Evolutionary conservation across 2,113 vertebrate genomes (phyloP).

Genomic region (Triplophysa rosa): DNA sequence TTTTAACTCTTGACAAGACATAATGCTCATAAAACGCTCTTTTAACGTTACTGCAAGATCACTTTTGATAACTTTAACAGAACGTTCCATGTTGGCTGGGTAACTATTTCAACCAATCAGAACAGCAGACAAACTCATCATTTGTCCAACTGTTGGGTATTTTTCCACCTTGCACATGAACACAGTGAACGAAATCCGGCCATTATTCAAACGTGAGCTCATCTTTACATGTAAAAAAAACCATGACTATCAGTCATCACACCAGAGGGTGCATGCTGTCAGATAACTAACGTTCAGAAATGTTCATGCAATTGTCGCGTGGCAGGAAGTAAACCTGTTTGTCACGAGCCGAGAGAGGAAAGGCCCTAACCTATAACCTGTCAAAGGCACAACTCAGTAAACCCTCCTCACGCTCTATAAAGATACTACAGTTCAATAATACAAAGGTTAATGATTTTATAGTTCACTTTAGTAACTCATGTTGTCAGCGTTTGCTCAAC

Average conservation of each 20-base stretch:
- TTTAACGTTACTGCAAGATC: no score
- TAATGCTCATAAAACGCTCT: no score
- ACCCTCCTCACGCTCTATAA: constrained; percentile 31
- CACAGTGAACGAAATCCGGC: neutral
- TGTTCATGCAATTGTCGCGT: neutral
- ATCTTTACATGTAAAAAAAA: neutral
- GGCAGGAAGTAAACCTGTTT: neutral
- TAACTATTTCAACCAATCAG: no score
- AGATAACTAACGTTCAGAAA: neutral
- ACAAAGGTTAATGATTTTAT: constrained; percentile 73
- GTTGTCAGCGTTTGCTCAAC: constrained; percentile 24
- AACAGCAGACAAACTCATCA: no score
- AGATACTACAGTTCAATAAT: constrained; percentile 49
- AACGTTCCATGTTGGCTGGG: no score
- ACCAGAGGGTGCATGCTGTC: neutral
- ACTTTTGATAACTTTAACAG: no score
- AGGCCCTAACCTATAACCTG: neutral
- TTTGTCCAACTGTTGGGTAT: no score
- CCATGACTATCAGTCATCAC: neutral
- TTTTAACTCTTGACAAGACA: no score
- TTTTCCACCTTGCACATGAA: no score
- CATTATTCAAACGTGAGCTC: neutral
- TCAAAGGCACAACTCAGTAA: neutral
- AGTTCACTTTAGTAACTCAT: constrained; percentile 40
- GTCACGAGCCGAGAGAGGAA: neutral